phyloP scores from a whole-genome alignment of 2,888 invertebrate species.

The Melipona bicolor region DNA sequence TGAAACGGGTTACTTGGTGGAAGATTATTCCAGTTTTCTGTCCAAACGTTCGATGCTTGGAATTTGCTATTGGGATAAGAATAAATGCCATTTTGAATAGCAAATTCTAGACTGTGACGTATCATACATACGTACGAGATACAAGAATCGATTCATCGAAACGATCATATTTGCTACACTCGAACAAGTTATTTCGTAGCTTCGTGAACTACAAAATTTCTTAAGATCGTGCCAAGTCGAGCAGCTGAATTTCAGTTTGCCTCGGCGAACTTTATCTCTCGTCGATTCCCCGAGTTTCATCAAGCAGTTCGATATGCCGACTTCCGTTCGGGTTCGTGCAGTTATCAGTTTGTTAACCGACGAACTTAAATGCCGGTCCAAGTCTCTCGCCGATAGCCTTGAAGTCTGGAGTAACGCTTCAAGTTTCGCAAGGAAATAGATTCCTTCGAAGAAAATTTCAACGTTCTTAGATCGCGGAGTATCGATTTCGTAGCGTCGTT shows the following conservation, averaged over 20 bases:
- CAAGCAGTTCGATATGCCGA: constrained; percentile 52
- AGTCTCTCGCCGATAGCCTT: constrained; percentile 22
- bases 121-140: no score
- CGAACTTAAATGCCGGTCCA: constrained; percentile 46
- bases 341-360: constrained; percentile 67
- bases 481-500: not conserved
- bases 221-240: constrained; percentile 6
- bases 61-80: not conserved
- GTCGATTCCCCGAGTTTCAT: constrained; percentile 54
- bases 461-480: not conserved
- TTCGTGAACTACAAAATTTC: not conserved
- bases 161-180: not conserved
- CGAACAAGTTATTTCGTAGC: not conserved
- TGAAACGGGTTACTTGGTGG: not conserved
- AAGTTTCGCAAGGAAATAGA: constrained; percentile 43
- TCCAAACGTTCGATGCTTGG: not conserved
- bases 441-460: constrained; percentile 15
- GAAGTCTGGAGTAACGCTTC: constrained; percentile 14
- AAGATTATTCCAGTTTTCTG: not conserved
- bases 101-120: not conserved
- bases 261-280: constrained; percentile 36
- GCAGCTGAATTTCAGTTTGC: not conserved
- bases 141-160: not conserved
- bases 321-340: constrained; percentile 51
- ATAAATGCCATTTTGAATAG: not conserved